phyloP scores from a whole-genome alignment of 2,888 invertebrate species.

The Melitaea athalia region DNA sequence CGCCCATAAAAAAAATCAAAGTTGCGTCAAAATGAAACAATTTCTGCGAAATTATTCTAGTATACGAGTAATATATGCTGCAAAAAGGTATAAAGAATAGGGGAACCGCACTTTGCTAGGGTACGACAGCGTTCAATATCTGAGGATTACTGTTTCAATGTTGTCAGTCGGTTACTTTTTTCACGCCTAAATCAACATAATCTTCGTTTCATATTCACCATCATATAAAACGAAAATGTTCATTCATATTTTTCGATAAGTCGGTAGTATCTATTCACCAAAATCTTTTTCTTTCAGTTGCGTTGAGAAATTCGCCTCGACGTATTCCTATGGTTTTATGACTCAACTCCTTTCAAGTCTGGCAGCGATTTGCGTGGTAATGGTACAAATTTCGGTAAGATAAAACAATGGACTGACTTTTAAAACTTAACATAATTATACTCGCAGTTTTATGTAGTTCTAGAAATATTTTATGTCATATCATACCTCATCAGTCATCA shows the following conservation, averaged over 20 bases:
- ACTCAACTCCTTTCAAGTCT: conserved; percentile 75
- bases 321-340: conserved; percentile 77
- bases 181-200: conserved; percentile 69
- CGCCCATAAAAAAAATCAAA: not conserved
- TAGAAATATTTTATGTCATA: too few relatives aligned
- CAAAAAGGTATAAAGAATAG: not conserved
- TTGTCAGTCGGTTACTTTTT: conserved; percentile 67
- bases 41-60: not conserved
- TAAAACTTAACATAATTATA: conserved; percentile 9
- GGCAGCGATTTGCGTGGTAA: conserved; percentile 77
- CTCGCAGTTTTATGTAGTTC: too few relatives aligned
- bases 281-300: conserved; percentile 59
- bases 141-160: conserved; percentile 74
- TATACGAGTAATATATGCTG: not conserved
- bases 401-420: conserved; percentile 24
- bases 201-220: conserved; percentile 64
- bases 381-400: conserved; percentile 79
- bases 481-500: too few relatives aligned
- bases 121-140: conserved; percentile 72
- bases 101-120: conserved; percentile 42
- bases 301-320: conserved; percentile 68
- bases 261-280: conserved; percentile 14
- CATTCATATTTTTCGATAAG: conserved; percentile 38
- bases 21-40: not conserved
- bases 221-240: conserved; percentile 50